phyloP scores from a whole-genome alignment of 1,140 invertebrate species.

The Ectropis grisescens region DNA sequence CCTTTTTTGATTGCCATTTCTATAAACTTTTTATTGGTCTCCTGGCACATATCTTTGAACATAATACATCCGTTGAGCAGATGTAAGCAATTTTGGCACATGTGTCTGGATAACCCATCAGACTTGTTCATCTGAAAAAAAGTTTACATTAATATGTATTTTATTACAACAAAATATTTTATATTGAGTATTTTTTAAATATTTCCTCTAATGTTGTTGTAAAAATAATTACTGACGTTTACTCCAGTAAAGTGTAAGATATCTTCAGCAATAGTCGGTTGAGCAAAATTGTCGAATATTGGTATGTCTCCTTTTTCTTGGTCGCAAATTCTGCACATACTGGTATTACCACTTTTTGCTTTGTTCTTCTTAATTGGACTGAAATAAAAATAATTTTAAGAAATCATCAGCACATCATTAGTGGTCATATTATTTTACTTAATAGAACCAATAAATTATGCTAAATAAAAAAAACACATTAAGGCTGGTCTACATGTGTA shows the following conservation, averaged over 20 bases:
- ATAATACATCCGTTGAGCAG: slow-evolving; percentile 48
- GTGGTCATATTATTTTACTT: too few relatives aligned
- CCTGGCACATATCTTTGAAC: slow-evolving; percentile 48
- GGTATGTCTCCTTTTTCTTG: slow-evolving; percentile 34
- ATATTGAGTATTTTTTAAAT: too few relatives aligned
- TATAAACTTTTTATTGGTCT: slow-evolving; percentile 26
- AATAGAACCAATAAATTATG: too few relatives aligned
- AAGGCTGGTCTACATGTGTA: too few relatives aligned
- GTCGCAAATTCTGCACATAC: slow-evolving; percentile 43
- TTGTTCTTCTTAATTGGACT: too few relatives aligned
- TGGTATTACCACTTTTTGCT: slow-evolving; percentile 12
- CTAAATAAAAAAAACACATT: too few relatives aligned
- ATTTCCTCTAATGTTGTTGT: too few relatives aligned
- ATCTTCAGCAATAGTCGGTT: slow-evolving; percentile 44
- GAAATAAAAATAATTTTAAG: too few relatives aligned
- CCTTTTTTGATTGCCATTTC: slow-evolving; percentile 39
- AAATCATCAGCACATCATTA: too few relatives aligned
- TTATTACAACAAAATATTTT: slow-evolving; percentile 1
- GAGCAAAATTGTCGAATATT: slow-evolving; percentile 40
- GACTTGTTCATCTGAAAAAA: slow-evolving; percentile 33
- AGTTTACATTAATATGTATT: slow-evolving; percentile 3
- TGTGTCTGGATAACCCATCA: slow-evolving; percentile 38
- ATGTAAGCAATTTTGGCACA: slow-evolving; percentile 45
- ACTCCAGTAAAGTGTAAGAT: slow-evolving; percentile 45
- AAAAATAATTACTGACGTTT: slow-evolving; percentile 25